Base-by-base conservation (phyloP, 1,140 invertebrate species). In the Notospermus geniculatus region DNA sequence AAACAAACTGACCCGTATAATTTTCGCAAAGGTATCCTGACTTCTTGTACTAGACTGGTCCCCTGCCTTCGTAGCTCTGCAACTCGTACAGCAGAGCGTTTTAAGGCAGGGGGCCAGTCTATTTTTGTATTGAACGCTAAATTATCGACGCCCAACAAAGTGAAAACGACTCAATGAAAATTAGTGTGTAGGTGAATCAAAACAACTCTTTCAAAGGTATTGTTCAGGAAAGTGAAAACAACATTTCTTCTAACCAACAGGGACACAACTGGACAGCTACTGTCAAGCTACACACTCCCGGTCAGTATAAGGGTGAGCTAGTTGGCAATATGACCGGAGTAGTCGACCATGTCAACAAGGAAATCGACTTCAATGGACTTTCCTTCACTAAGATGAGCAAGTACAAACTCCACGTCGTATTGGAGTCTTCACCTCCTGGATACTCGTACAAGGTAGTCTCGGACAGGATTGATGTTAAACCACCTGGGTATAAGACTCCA, bases 281-380 rank as follows among this genome's bases (percentile, higher is more conserved):
- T 23, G n/a, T 50, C 46, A 50, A 50, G 46, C n/a, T 50, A 50
- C 46, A 23, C n/a, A 50, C 25, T 27, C 25, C n/a, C 15, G 32
- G 32, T 15, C 4, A 36, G 15, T 36, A 36, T 15, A 4, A 36
- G 32, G 32, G 32, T 15, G 15, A 36, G 32, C 32, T 36, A 15
- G 32, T 36, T 4, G 32, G 32, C 32, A 36, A 36, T 36, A 50
- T n/a, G 19, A 50, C 46, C 5, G 46, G 46, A 7, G n/a, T 50
- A 23, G 46, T 50, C 46, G 25, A 27, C n/a, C 5, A 7, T 4
- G 32, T 15, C 5, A 36, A 36, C 15, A 36, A 36, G 4, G 32
- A 36, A 15, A 36, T 50, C 46, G 25, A 27, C n/a, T 50, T 50
- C 46, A 5, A 5, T 27, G 46, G 46, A 50, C 46, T 50, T n/a